Evolutionary conservation across 1,140 invertebrate species (phyloP).

Genomic region (Drosophila carrolli): DNA sequence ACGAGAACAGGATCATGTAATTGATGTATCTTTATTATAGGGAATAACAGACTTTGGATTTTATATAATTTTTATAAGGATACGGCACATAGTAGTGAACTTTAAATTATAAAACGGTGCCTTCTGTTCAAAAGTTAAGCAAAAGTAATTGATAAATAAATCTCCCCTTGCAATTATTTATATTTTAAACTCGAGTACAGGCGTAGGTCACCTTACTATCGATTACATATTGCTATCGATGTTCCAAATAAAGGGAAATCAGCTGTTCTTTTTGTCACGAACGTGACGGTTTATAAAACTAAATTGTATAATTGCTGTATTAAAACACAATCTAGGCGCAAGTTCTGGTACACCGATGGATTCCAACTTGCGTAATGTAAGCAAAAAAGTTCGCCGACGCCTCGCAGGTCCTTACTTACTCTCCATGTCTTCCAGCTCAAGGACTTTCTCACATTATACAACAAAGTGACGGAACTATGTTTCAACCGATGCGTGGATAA

Average conservation of each 20-base stretch:
- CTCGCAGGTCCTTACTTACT: neutral
- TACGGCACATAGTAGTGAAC: too few relatives aligned
- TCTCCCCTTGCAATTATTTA: too few relatives aligned
- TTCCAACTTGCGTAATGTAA: slow-evolving; percentile 73
- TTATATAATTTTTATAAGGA: too few relatives aligned
- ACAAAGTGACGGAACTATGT: slow-evolving; percentile 94
- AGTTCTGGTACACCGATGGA: slow-evolving; percentile 40
- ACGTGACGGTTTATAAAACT: slow-evolving; percentile 7
- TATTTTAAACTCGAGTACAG: slow-evolving; percentile 4
- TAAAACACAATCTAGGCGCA: slow-evolving; percentile 4
- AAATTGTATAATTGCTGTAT: slow-evolving; percentile 33
- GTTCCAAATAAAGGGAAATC: neutral
- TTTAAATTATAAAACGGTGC: too few relatives aligned
- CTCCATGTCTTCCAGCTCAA: slow-evolving; percentile 87
- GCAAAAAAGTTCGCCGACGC: neutral
- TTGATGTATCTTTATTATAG: too few relatives aligned
- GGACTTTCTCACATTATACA: slow-evolving; percentile 94
- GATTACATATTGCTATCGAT: neutral
- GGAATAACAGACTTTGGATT: too few relatives aligned
- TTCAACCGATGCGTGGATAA: slow-evolving; percentile 94
- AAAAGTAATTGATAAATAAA: too few relatives aligned
- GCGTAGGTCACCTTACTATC: neutral
- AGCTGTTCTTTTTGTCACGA: slow-evolving; percentile 20
- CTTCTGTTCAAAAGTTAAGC: too few relatives aligned
- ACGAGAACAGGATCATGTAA: too few relatives aligned